Base-by-base conservation (phyloP, 2,113 vertebrate genomes). In the Antechinus flavipes region DNA sequence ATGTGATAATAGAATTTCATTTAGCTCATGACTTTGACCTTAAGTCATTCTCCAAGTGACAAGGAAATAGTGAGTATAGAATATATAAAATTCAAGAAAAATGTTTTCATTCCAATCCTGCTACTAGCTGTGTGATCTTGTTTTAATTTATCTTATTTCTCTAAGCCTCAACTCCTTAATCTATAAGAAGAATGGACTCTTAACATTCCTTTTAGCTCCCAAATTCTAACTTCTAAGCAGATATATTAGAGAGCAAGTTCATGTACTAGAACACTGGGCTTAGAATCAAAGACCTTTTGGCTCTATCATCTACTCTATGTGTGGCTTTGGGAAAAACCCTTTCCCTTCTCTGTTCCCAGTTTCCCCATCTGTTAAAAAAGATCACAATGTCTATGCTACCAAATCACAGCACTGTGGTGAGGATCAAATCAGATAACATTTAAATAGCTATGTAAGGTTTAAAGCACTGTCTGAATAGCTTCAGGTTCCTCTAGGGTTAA, bases 1-100 rank as follows among this genome's bases (percentile, higher is more conserved):
- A 26, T 52, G 11, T 35, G 4, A 84, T 84, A 42, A 22, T n/a
- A 84, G n/a, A n/a, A 84, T 6, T 84, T 84, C n/a, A 84, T 84
- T 84, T 84, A 42, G 68, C 68, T 84, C n/a, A 23, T 84, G 19
- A 42, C 68, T 16, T 84, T 84, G 61, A 95, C 68, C 10, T 24
- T 96, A 27, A 93, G 90, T 94, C 96, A 96, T 93, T 95, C 22
- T 93, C 11, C 56, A 91, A 93, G 68, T 89, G 47, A 12, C 55
- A 96, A 96, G 19, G 3, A 93, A 95, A 46, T 10, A 12, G 26
- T 10, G 3, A 52, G 0, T 22, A 23, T 46, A 23, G 50, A 76
- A 91, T 55, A n/a, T 5, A 94, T 92, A 89, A 61, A 91, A 94
- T 55, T 12, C 58, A 52, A 92, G 68, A 76, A n/a, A 49, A 54